A percentile compares a stretch with the other conserved stretches of the same genome.
These are phyloP conservation scores for Piezodorus guildinii DNA, from an alignment of 1,140 invertebrate species.

Conservation along the genomic window DNA sequence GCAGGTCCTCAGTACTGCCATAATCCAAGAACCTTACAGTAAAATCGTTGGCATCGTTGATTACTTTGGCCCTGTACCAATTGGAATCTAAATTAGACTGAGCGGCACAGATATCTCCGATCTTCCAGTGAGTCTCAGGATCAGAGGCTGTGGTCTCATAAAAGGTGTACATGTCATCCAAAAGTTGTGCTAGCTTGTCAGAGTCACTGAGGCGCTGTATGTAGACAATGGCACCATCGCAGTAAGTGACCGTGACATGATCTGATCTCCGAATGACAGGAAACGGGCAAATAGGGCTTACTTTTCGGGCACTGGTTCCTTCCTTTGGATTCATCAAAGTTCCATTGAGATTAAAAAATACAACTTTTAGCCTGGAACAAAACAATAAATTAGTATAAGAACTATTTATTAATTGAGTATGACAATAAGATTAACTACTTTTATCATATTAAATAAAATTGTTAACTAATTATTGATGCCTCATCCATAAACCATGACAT, in stretches of 20 bases:
- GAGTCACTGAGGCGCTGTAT: constrained; percentile 41
- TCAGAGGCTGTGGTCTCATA: constrained; percentile 41
- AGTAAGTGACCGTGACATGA: constrained; percentile 38
- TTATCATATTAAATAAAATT: no score
- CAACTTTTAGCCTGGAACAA: constrained; percentile 43
- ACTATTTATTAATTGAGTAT: no score
- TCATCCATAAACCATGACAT: no score
- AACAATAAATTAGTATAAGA: no score
- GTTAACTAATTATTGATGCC: no score
- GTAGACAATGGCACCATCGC: constrained; percentile 42
- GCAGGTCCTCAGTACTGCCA: constrained; percentile 38
- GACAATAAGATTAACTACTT: no score
- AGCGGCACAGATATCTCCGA: constrained; percentile 43
- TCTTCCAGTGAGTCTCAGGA: constrained; percentile 27
- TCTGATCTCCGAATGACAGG: constrained; percentile 42
- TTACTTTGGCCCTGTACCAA: constrained; percentile 36
- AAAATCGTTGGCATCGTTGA: constrained; percentile 13
- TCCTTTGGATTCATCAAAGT: constrained; percentile 40
- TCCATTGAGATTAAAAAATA: constrained; percentile 43
- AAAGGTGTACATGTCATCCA: constrained; percentile 41
- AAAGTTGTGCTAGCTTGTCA: constrained; percentile 35
- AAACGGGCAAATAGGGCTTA: constrained; percentile 41
- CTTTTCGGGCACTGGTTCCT: constrained; percentile 37
- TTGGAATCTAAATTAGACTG: constrained; percentile 43
- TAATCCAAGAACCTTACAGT: constrained; percentile 41